Evolutionary conservation across 2,888 invertebrate species (phyloP).

Genomic region (Aporophyla lueneburgensis): DNA sequence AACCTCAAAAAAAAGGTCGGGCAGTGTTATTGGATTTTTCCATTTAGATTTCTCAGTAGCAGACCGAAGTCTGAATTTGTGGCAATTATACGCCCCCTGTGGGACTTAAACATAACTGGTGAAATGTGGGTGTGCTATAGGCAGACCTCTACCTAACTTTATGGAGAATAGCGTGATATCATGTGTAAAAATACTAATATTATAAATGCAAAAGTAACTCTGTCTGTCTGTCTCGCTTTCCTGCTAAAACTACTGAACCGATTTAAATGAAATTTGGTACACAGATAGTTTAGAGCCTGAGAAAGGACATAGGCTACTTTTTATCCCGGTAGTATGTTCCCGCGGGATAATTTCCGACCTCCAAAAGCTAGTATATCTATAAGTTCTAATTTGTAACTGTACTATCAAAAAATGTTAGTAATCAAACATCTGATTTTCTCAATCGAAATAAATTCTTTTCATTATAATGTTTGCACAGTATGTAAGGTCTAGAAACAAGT

Average conservation of each 20-base stretch:
- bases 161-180: not conserved
- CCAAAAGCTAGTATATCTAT: too few species aligned
- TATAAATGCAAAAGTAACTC: too few species aligned
- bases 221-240: too few species aligned
- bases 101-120: not conserved
- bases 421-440: not conserved
- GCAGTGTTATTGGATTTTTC: not conserved
- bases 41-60: not conserved
- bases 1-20: too few species aligned
- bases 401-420: not conserved
- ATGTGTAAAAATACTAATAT: not conserved
- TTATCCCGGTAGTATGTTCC: too few species aligned
- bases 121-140: not conserved
- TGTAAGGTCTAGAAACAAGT: not conserved
- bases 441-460: not conserved
- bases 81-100: not conserved
- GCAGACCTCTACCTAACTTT: too few species aligned
- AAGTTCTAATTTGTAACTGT: not conserved
- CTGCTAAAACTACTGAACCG: too few species aligned
- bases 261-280: too few species aligned
- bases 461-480: not conserved
- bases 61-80: not conserved
- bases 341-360: too few species aligned
- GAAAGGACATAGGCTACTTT: too few species aligned
- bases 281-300: too few species aligned